A percentile compares a stretch with the other conserved stretches of the same genome.
Evolutionary conservation across 2,113 vertebrate genomes (phyloP).

Genomic region (Eudyptes chrysolophus): DNA sequence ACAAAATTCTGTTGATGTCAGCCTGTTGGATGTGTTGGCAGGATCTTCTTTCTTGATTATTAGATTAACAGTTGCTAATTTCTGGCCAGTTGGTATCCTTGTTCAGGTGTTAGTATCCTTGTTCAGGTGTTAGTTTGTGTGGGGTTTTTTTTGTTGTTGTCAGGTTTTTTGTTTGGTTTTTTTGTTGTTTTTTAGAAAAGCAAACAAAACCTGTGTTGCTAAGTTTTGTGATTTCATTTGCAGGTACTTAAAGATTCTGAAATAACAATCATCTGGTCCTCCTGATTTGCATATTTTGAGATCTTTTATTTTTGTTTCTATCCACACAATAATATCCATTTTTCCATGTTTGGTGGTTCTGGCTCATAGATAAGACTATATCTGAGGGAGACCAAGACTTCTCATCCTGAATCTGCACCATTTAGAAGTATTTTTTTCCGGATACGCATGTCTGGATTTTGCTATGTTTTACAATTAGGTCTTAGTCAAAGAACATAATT

Average conservation of each 20-base stretch:
- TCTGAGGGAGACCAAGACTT: not conserved
- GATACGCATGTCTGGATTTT: not conserved
- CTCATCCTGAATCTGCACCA: not conserved
- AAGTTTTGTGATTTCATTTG: not conserved
- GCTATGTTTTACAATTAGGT: not conserved
- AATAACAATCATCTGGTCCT: not conserved
- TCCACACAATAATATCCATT: not conserved
- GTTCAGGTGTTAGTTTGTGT: not conserved
- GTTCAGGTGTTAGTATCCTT: not conserved
- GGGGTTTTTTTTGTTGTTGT: not conserved
- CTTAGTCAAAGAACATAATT: not conserved
- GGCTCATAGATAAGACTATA: not conserved
- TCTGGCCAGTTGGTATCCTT: not conserved
- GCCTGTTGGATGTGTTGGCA: not conserved
- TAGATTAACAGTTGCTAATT: not conserved
- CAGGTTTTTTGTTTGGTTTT: too few relatives aligned
- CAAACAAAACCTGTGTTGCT: not conserved
- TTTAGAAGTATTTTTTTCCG: not conserved
- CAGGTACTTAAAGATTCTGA: not conserved
- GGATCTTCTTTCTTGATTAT: not conserved
- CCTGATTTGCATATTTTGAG: not conserved
- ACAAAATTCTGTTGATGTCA: not conserved
- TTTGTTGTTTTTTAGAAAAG: not conserved
- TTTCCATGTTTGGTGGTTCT: not conserved
- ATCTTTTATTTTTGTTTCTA: not conserved